Percentiles rank a stretch among this genome's conserved stretches.
Evolutionary conservation across 2,797 vertebrate species (phyloP).

Genomic region (Sebastes minor): DNA sequence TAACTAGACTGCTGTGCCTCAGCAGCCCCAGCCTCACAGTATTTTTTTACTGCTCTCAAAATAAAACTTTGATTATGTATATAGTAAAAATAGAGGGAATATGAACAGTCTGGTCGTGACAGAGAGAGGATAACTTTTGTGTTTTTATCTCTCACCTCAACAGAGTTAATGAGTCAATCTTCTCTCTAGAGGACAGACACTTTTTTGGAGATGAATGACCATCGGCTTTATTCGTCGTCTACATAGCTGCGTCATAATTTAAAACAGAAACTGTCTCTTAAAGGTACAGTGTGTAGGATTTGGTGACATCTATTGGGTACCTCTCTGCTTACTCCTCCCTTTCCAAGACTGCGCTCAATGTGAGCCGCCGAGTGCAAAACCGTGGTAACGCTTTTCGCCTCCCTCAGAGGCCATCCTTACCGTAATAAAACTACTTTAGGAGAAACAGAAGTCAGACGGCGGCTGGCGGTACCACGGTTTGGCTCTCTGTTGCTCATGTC

Average conservation of each 20-base stretch:
- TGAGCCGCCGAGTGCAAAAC: no score
- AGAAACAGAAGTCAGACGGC: no score
- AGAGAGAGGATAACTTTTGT: neutral
- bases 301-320: no score
- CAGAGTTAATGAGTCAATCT: neutral
- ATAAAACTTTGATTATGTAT: neutral
- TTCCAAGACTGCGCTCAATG: no score
- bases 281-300: neutral
- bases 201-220: neutral
- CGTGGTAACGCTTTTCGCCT: no score
- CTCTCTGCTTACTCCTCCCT: no score
- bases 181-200: neutral
- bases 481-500: fast-evolving
- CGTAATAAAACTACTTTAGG: no score
- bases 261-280: neutral
- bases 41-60: neutral
- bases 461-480: no score
- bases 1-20: neutral
- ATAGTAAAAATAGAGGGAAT: neutral
- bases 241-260: neutral
- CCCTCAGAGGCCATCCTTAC: no score
- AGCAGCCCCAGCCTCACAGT: neutral
- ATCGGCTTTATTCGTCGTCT: neutral
- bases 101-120: neutral
- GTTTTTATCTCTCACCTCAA: neutral